Base-by-base conservation (phyloP, 2,797 vertebrate species). In the Ptychobarbus kaznakovi region DNA sequence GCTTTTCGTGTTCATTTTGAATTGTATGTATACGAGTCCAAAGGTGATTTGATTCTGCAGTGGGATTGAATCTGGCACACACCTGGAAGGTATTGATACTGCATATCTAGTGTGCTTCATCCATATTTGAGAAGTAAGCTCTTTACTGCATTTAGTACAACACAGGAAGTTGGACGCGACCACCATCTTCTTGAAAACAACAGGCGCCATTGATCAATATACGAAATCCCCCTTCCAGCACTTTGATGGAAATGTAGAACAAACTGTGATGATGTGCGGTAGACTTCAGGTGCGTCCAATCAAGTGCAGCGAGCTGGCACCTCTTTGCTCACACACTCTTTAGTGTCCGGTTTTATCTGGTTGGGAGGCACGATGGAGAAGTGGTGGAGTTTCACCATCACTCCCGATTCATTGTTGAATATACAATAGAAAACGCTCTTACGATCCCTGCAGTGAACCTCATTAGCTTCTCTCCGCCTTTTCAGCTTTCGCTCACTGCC, bases 331-430 rank as follows among this genome's bases (percentile, higher is more conserved):
- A 80, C 49, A 49, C 8, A 32, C 40, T 79, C 42, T 46, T 74
- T 65, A 74, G 44, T 75, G 69, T 56, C 49, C 25, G 3, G 16
- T 73, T 85, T 80, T 73, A 63, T 42, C 40, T 11, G 22, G 42
- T 68, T 85, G 51, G 66, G 68, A 72, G 20, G 66, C 16, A 63
- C 6, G 77, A 74, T 63, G 66, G 56, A 44, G 8, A 74, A 72
- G 53, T 73, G 68, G 83, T 85, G 83, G 83, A 85, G 77, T 85
- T 63, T 73, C 68, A 73, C 56, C 69, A 63, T 85, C 68, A 74
- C 44, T 80, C 76, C 75, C 74, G 32, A 83, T 66, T 75, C 63
- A 66, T 77, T 74, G 51, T 79, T 76, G 28, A 82, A 82, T 53
- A 77, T 86, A 77, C 87, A 35, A 82, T 42, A 40, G 84, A 56